Evolutionary conservation across 2,797 vertebrate genomes (phyloP).

Genomic region (Microcaecilia unicolor): DNA sequence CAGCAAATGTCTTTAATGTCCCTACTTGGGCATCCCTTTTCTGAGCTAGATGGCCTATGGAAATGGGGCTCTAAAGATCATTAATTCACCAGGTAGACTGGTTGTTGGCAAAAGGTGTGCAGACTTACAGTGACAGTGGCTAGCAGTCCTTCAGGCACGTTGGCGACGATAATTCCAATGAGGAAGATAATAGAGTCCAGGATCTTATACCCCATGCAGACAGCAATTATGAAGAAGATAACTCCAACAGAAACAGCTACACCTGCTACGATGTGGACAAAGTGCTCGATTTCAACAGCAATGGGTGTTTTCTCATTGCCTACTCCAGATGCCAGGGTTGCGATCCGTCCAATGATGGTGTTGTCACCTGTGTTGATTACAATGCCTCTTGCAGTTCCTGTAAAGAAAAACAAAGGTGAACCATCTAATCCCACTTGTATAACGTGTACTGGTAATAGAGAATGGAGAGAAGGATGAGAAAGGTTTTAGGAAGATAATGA

Average conservation of each 20-base stretch:
- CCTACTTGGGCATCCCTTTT: too few relatives aligned
- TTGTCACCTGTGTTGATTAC: slow-evolving; percentile 62
- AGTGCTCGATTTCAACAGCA: slow-evolving; percentile 62
- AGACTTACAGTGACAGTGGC: slow-evolving; percentile 64
- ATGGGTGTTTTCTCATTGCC: slow-evolving; percentile 64
- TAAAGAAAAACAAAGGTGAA: too few relatives aligned
- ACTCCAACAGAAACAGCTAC: slow-evolving; percentile 55
- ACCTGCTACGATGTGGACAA: slow-evolving; percentile 60
- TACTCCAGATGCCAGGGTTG: slow-evolving; percentile 53
- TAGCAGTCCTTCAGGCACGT: slow-evolving; percentile 63
- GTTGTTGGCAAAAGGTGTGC: rapidly evolving
- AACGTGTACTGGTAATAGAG: too few relatives aligned
- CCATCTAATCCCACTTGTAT: too few relatives aligned
- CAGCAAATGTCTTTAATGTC: too few relatives aligned
- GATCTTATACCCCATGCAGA: slow-evolving; percentile 50
- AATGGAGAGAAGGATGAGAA: too few relatives aligned
- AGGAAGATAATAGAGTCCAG: slow-evolving; percentile 65
- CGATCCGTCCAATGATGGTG: slow-evolving; percentile 62
- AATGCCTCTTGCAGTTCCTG: slow-evolving; percentile 56
- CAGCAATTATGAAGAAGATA: slow-evolving; percentile 59
- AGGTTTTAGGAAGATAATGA: too few relatives aligned
- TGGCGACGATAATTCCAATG: slow-evolving; percentile 70
- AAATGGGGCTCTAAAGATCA: too few relatives aligned
- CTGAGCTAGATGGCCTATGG: too few relatives aligned
- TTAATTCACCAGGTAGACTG: too few relatives aligned